phyloP scores from a whole-genome alignment of 2,888 invertebrate genomes.

The Campoletis raptor region DNA sequence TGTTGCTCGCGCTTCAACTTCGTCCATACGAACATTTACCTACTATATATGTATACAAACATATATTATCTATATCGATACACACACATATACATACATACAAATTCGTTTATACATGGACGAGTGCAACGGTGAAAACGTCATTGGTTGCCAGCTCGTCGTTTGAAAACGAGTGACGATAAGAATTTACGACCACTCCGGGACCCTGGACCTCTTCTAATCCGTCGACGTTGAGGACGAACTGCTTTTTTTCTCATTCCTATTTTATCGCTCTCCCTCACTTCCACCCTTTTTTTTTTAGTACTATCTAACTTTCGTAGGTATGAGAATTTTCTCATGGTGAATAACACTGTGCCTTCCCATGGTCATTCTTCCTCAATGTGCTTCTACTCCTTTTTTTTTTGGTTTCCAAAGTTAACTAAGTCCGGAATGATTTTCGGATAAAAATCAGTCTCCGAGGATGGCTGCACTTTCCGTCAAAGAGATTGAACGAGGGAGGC shows the following conservation, averaged over 20 bases:
- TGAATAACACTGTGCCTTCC: constrained; percentile 11
- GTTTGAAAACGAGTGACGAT: constrained; percentile 78
- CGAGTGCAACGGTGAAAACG: constrained; percentile 63
- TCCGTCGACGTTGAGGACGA: constrained; percentile 70
- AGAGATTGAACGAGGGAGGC: neutral
- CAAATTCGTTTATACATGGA: constrained; percentile 41
- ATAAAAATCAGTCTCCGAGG: neutral
- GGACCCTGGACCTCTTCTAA: constrained; percentile 68
- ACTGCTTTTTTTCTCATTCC: constrained; percentile 58
- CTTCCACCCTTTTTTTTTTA: constrained; percentile 28
- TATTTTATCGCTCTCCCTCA: constrained; percentile 33
- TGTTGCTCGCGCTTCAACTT: constrained; percentile 49
- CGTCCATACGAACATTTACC: neutral
- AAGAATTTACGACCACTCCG: constrained; percentile 77
- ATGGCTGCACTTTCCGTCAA: neutral
- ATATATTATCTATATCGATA: constrained; percentile 21
- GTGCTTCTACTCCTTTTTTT: neutral
- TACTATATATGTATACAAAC: constrained; percentile 8
- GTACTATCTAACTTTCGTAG: constrained; percentile 6
- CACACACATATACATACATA: neutral
- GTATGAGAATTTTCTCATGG: constrained; percentile 51
- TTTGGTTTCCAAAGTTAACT: constrained; percentile 25
- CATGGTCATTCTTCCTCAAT: constrained; percentile 16
- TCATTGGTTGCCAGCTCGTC: constrained; percentile 61
- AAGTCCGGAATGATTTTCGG: neutral